Evolutionary conservation across 2,797 vertebrate species (phyloP).

Genomic region (Pseudomugil tenellus): DNA sequence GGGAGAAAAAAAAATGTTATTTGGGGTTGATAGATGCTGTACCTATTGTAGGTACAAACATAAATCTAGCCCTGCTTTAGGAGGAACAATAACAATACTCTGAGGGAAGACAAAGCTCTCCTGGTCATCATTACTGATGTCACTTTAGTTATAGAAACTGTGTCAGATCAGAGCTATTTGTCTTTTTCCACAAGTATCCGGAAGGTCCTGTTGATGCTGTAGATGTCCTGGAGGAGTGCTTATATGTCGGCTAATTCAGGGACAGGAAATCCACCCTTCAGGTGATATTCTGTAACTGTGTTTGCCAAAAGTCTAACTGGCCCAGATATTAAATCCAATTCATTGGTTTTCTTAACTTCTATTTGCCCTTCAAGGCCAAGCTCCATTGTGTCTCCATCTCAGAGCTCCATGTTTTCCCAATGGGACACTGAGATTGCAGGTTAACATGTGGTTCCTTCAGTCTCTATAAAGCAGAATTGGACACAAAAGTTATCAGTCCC

Average conservation of each 20-base stretch:
- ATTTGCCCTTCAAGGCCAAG: background rate
- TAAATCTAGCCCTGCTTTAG: slow-evolving; percentile 16
- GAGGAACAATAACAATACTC: slow-evolving; percentile 7
- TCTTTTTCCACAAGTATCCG: background rate
- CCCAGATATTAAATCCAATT: background rate
- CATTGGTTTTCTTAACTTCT: background rate
- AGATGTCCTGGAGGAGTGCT: too few relatives aligned
- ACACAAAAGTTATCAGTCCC: background rate
- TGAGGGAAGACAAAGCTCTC: slow-evolving; percentile 2
- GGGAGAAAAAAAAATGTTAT: slow-evolving; percentile 18
- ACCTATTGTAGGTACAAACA: slow-evolving; percentile 32
- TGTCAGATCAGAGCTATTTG: slow-evolving; percentile 7
- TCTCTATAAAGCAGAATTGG: background rate
- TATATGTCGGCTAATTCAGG: background rate
- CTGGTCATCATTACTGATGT: background rate
- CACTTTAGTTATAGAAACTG: background rate
- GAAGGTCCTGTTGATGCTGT: background rate
- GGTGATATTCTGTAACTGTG: background rate
- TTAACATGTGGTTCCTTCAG: background rate
- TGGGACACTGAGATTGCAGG: background rate
- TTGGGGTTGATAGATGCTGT: slow-evolving; percentile 31
- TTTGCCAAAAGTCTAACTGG: background rate
- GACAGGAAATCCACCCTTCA: background rate
- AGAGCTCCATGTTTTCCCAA: background rate
- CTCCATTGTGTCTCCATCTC: background rate